Conservation (phyloP, 2,888 invertebrate species). For the Nomada ferruginata region DNA sequence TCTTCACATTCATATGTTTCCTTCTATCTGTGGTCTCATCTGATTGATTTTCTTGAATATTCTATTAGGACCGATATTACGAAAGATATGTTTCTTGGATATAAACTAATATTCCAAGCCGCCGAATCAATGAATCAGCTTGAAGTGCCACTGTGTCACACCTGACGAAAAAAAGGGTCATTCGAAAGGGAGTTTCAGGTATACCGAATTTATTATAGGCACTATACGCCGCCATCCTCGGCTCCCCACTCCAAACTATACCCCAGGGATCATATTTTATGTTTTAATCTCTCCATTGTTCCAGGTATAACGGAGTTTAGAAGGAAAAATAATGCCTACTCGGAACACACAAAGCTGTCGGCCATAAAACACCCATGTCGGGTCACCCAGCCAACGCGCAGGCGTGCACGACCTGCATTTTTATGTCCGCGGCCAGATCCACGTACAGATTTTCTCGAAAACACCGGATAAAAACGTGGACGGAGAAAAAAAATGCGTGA, state of each 20-base stretch:
- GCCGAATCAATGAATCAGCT: slow-evolving; percentile 52
- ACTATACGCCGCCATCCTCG: slow-evolving; percentile 47
- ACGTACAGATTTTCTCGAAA: slow-evolving; percentile 80
- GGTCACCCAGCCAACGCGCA: slow-evolving; percentile 73
- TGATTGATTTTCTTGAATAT: neutral
- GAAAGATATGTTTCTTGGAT: neutral
- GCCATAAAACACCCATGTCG: slow-evolving; percentile 82
- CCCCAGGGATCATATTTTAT: slow-evolving; percentile 82
- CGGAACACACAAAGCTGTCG: slow-evolving; percentile 83
- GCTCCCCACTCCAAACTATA: slow-evolving; percentile 59
- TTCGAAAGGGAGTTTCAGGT: slow-evolving; percentile 63
- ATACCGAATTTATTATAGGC: slow-evolving; percentile 73
- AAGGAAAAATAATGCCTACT: slow-evolving; percentile 83
- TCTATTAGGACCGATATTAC: neutral
- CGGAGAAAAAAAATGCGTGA: slow-evolving; percentile 35
- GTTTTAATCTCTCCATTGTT: slow-evolving; percentile 84
- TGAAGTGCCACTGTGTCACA: slow-evolving; percentile 49
- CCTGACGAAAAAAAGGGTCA: slow-evolving; percentile 64
- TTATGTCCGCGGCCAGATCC: slow-evolving; percentile 81
- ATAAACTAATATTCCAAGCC: slow-evolving; percentile 30
- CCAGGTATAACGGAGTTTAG: slow-evolving; percentile 84
- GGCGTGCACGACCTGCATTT: slow-evolving; percentile 83
- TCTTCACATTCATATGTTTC: too few relatives aligned
- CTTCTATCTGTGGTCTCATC: too few relatives aligned
- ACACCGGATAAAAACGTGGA: slow-evolving; percentile 60